Conservation (phyloP, 2,888 invertebrate species). For the Orchesella flavescens region DNA sequence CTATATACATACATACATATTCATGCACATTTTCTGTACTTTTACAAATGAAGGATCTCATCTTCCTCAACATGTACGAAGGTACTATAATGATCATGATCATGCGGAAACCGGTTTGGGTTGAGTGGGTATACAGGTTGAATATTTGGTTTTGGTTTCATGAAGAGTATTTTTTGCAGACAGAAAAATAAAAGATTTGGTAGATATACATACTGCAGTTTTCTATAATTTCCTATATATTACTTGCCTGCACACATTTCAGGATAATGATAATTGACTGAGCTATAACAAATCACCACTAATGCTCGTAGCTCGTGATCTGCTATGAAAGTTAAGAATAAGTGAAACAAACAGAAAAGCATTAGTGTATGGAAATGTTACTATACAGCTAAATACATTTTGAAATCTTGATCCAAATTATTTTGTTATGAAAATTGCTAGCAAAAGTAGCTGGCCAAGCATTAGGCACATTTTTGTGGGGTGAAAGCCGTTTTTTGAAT, state of each 20-base stretch:
- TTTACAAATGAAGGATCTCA: no score
- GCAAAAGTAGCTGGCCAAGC: no score
- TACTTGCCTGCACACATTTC: not conserved
- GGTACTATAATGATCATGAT: not conserved
- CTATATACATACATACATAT: not conserved
- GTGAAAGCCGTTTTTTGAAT: not conserved
- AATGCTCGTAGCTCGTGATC: no score
- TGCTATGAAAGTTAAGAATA: no score
- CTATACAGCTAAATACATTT: not conserved
- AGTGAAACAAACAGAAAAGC: no score
- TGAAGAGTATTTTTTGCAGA: slow-evolving; percentile 2
- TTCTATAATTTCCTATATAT: not conserved
- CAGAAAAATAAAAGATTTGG: not conserved
- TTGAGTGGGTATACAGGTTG: slow-evolving; percentile 55
- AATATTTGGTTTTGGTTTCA: slow-evolving; percentile 11
- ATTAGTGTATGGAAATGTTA: not conserved
- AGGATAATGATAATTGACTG: not conserved
- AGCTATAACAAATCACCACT: no score
- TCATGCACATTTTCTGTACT: not conserved
- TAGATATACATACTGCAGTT: not conserved
- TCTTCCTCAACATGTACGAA: no score
- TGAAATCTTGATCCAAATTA: not conserved
- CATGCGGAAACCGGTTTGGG: slow-evolving; percentile 57
- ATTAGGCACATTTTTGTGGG: not conserved
- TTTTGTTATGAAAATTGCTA: not conserved